These are phyloP conservation scores for Diloba caeruleocephala DNA, from an alignment of 2,888 invertebrate species.

Conservation along the genomic window DNA sequence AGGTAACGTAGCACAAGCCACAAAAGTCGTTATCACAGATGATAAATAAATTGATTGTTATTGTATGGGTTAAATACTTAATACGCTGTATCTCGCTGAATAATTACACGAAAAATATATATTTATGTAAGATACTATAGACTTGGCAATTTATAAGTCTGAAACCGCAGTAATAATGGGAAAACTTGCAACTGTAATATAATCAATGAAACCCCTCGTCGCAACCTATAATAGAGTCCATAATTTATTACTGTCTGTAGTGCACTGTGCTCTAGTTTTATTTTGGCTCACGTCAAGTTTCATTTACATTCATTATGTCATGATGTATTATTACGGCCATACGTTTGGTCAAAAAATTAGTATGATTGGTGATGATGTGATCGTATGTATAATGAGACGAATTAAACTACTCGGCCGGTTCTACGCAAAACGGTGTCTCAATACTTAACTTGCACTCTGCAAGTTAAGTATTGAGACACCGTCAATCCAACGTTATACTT, in stretches of 20 bases:
- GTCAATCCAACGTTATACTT: too few relatives aligned
- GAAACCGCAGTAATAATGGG: constrained; percentile 56
- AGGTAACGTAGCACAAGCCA: constrained; percentile 24
- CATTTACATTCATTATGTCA: constrained; percentile 59
- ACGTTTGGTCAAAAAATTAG: constrained; percentile 46
- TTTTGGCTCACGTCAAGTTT: constrained; percentile 61
- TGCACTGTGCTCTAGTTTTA: constrained; percentile 58
- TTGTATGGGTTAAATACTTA: constrained; percentile 33
- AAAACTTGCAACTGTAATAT: constrained; percentile 64
- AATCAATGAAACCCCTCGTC: constrained; percentile 49
- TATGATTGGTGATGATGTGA: constrained; percentile 53
- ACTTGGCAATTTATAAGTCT: constrained; percentile 2
- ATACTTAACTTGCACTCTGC: too few relatives aligned
- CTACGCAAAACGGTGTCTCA: too few relatives aligned
- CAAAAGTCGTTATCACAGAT: constrained; percentile 34
- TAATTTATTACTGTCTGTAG: constrained; percentile 69
- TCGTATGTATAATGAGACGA: constrained; percentile 43
- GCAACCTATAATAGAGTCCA: constrained; percentile 59
- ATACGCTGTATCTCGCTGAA: constrained; percentile 8
- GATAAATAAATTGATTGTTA: constrained; percentile 40
- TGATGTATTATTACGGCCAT: constrained; percentile 36
- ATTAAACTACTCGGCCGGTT: too few relatives aligned
- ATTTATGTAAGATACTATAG: constrained; percentile 10
- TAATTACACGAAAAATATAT: constrained; percentile 21
- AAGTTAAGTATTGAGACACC: too few relatives aligned